Base-by-base conservation (phyloP, 2,797 vertebrate genomes). In the Tokudaia muenninki region DNA sequence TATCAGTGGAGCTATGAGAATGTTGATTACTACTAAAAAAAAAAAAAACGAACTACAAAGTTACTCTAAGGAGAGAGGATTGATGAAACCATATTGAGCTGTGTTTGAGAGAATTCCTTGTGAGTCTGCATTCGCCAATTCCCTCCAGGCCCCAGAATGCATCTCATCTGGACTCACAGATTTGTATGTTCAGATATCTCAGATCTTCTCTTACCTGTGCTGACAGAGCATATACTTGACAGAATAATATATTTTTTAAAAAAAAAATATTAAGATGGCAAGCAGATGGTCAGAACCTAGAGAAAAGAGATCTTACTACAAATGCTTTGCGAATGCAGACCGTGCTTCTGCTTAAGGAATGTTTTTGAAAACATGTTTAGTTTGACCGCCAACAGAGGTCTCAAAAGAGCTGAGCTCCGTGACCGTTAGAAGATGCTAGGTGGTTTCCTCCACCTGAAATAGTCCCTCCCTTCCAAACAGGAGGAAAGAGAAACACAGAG, bases 251-350 rank as follows among this genome's bases (percentile, higher is more conserved):
- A 12, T 52, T 59, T 21, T 59, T 59, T 87, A 41, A 19, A n/a
- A 97, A 80, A 86, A 70, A 98, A 95, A 96, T 81, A 86, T 7
- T 96, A 98, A 98, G 97, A 98, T 97, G 90, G 98, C 93, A 98
- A 98, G 97, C 98, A 98, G 97, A 98, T 98, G 97, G 98, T 95
- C 97, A 92, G 96, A 97, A 41, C 94, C 72, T 95, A 72, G 61
- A 96, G 57, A 82, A 93, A 96, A 88, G 93, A 95, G 91, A 92
- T 96, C 87, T 94, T 96, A 86, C 21, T 55, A 63, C 31, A 63
- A 95, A 95, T 87, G 65, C 90, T 90, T 95, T 94, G 67, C 90
- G 95, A 96, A 87, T 90, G 72, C 72, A 92, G 82, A 88, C 87
- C 9, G 12, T 88, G 93, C 97, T 95, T 97, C 97, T 97, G 92